Conservation (phyloP, 2,113 vertebrate species). For the Hippocampus mohnikei region DNA sequence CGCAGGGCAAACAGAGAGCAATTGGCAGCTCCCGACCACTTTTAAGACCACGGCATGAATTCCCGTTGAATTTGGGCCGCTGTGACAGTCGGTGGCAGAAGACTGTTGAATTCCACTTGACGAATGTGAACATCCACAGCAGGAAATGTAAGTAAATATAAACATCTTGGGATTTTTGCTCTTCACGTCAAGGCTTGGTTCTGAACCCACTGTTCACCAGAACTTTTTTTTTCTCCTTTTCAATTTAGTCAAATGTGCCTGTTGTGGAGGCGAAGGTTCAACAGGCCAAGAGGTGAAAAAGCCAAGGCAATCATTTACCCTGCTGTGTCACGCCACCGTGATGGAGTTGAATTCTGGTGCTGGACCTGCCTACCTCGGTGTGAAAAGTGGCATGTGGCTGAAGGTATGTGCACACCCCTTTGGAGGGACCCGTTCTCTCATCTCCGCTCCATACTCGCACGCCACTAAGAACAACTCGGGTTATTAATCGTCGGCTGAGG, state of each 20-base stretch:
- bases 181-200: too few relatives aligned
- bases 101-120: too few relatives aligned
- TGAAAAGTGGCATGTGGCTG: slow-evolving; percentile 67
- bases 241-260: not conserved
- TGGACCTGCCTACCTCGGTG: slow-evolving; percentile 54
- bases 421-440: slow-evolving; percentile 62
- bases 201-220: not conserved
- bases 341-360: slow-evolving; percentile 57
- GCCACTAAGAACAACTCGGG: slow-evolving; percentile 52
- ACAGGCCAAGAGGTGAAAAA: slow-evolving; percentile 53
- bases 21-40: too few relatives aligned
- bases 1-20: too few relatives aligned
- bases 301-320: slow-evolving; percentile 55
- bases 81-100: too few relatives aligned
- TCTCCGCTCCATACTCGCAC: slow-evolving; percentile 59
- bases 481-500: slow-evolving; percentile 53
- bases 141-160: too few relatives aligned
- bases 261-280: slow-evolving; percentile 45
- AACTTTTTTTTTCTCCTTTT: not conserved
- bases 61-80: too few relatives aligned
- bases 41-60: too few relatives aligned
- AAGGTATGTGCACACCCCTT: slow-evolving; percentile 60
- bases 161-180: too few relatives aligned
- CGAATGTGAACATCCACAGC: too few relatives aligned
- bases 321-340: slow-evolving; percentile 46